phyloP scores from a whole-genome alignment of 1,140 invertebrate species.

The Papilio xuthus region DNA sequence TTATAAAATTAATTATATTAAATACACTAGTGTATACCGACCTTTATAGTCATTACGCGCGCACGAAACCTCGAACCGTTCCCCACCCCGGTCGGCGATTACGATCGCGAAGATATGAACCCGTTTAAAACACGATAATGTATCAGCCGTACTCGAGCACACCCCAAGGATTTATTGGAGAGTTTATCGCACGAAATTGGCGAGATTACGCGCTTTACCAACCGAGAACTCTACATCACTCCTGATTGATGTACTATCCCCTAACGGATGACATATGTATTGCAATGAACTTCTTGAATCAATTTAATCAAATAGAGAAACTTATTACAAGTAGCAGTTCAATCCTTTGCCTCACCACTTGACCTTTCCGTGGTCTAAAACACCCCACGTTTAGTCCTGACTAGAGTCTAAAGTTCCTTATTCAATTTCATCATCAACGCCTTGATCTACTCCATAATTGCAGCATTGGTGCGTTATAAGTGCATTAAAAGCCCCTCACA shows the following conservation, averaged over 20 bases:
- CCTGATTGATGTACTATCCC: background rate
- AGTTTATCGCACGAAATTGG: constrained; percentile 18
- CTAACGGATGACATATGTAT: background rate
- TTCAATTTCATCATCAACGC: background rate
- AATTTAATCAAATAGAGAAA: no score
- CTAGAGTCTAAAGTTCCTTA: background rate
- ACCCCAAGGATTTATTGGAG: constrained; percentile 8
- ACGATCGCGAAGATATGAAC: constrained; percentile 30
- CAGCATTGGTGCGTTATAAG: background rate
- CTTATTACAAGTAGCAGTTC: no score
- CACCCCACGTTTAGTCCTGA: background rate
- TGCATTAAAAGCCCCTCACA: background rate
- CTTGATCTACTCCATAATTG: background rate
- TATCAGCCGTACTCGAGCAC: constrained; percentile 9
- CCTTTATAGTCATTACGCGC: constrained; percentile 19
- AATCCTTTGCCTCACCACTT: background rate
- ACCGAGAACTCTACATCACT: background rate
- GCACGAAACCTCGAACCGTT: constrained; percentile 3
- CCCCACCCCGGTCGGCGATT: background rate
- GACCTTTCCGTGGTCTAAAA: background rate
- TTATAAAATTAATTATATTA: no score
- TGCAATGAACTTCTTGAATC: background rate
- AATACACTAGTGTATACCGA: background rate
- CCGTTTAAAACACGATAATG: constrained; percentile 37
- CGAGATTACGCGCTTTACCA: constrained; percentile 16